Evolutionary conservation across 2,888 invertebrate species (phyloP).

Genomic region (Microplitis manilae): DNA sequence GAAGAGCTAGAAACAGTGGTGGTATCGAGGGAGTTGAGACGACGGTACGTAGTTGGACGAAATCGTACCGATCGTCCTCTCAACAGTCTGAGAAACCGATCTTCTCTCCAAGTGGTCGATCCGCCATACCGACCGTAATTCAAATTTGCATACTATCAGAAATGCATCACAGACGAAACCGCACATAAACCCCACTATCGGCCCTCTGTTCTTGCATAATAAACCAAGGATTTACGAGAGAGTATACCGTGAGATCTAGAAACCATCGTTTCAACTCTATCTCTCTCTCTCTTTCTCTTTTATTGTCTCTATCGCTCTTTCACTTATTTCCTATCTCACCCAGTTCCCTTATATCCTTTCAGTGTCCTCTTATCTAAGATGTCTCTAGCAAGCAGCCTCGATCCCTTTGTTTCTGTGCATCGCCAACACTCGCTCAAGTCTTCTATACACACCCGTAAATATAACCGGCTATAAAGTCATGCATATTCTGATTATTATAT

Average conservation of each 20-base stretch:
- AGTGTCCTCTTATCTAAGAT: background rate
- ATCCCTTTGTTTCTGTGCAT: background rate
- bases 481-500: too few species aligned
- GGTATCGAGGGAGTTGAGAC: background rate
- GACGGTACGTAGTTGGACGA: slow-evolving; percentile 2
- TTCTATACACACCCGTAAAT: background rate
- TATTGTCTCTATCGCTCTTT: slow-evolving; percentile 10
- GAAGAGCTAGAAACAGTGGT: background rate
- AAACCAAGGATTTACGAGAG: slow-evolving; percentile 32
- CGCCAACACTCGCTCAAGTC: background rate
- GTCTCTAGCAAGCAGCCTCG: background rate
- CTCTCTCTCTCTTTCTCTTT: background rate
- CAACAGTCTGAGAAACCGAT: slow-evolving; percentile 36
- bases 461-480: background rate
- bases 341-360: background rate
- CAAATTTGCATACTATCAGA: slow-evolving; percentile 57
- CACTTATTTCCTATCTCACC: background rate
- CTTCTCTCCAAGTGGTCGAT: slow-evolving; percentile 40
- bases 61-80: slow-evolving; percentile 1
- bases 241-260: slow-evolving; percentile 23
- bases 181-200: slow-evolving; percentile 40
- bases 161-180: slow-evolving; percentile 56
- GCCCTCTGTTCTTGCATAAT: slow-evolving; percentile 46
- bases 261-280: slow-evolving; percentile 16
- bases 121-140: slow-evolving; percentile 46